Evolutionary conservation across 2,888 invertebrate genomes (phyloP).

Genomic region (Hoplodrina blanda): DNA sequence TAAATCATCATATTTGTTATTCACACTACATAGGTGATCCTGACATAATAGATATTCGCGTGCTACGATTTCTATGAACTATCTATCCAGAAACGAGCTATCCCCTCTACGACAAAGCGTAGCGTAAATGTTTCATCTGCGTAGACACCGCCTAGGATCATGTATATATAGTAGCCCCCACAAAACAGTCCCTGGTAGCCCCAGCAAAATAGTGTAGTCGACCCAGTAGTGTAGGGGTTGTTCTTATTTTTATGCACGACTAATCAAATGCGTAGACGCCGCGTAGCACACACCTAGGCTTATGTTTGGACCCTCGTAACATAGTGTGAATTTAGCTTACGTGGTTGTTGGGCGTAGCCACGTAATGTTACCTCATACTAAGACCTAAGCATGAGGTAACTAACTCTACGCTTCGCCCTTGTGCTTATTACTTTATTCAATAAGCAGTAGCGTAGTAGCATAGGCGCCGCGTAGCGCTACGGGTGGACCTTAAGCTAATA

Average conservation of each 20-base stretch:
- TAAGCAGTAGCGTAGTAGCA: not conserved
- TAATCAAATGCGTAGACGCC: slow-evolving; percentile 7
- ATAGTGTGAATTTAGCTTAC: not conserved
- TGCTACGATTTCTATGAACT: not conserved
- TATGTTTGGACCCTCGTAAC: not conserved
- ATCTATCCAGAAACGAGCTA: slow-evolving; percentile 5
- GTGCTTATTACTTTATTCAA: not conserved
- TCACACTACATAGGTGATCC: not conserved
- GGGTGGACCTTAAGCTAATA: not conserved
- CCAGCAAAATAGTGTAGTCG: not conserved
- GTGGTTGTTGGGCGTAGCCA: too few relatives aligned
- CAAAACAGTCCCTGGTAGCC: too few relatives aligned
- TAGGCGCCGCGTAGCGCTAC: not conserved
- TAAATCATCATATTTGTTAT: not conserved
- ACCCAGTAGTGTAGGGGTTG: not conserved
- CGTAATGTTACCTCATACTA: too few relatives aligned
- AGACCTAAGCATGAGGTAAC: too few relatives aligned
- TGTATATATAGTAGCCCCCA: too few relatives aligned
- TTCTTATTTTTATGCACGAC: not conserved
- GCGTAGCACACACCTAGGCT: slow-evolving; percentile 6
- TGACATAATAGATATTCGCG: not conserved
- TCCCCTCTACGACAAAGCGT: not conserved
- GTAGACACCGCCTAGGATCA: not conserved
- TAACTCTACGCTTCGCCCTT: not conserved
- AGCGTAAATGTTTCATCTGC: not conserved